Evolutionary conservation across 2,113 vertebrate genomes (phyloP), one percentile per base, ranked within the genome.

Genomic region (Poeciliopsis occidentalis): DNA sequence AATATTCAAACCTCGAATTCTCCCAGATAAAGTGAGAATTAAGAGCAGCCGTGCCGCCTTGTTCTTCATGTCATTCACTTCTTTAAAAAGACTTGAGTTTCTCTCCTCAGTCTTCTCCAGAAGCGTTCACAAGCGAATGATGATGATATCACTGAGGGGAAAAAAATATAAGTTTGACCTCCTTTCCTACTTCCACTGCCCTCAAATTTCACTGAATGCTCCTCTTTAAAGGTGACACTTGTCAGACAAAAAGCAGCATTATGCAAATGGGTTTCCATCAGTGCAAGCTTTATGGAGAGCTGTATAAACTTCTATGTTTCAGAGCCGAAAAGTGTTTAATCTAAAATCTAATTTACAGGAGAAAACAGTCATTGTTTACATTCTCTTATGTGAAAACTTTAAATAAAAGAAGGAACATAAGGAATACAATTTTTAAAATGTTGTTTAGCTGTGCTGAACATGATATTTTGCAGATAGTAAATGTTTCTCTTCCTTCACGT

Each of bases 151-250:
- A 1, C 34, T 17, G 24, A 67, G 65, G 47, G 24, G 39, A 13
- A 65, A 68, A 57, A 47, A 27, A 51, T n/a, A 67, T 67, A 66
- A 41, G 71, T 67, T 73, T 63, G 69, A 82, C 73, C 75, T 61
- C 10, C 60, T 81, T 73, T 85, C 85, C 71, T 80, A 61, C 65
- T 4, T 61, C 78, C 32, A 78, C 64, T 75, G 10, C 57, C 51
- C 69, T 64, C 61, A 0, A 47, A 60, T 76, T 67, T 11, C 2
- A 26, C 61, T 51, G 69, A 77, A 62, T 66, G 8, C 67, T 76
- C 60, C 12, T 24, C 68, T 69, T 67, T 64, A 79, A 61, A 82
- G 68, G 72, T 61, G 76, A 80, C 73, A 64, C 76, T 34, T 67
- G 67, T 72, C 47, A 64, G 54, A 76, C 62, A 77, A 51, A 81